Percentiles rank a stretch among this genome's conserved stretches.
phyloP scores from a whole-genome alignment of 2,888 invertebrate genomes.

The Tanytarsus gracilentus region DNA sequence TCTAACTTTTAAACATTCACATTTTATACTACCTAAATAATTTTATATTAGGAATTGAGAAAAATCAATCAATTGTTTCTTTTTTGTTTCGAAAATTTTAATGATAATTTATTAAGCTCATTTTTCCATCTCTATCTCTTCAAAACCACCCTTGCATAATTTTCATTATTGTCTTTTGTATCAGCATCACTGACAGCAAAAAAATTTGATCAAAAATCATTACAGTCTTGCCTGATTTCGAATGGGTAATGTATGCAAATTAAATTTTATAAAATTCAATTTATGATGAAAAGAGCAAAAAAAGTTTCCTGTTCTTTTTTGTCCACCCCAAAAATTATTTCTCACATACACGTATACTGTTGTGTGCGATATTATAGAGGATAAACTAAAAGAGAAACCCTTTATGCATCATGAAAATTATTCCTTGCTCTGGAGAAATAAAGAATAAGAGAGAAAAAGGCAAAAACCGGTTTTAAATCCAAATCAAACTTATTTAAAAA shows the following conservation, averaged over 20 bases:
- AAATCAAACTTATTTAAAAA: conserved; percentile 26
- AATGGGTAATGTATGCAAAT: conserved; percentile 6
- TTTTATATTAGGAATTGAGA: no score
- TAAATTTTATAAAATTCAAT: conserved; percentile 23
- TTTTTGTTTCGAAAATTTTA: conserved; percentile 7
- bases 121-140: neutral
- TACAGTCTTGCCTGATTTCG: neutral
- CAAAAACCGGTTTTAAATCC: conserved; percentile 23
- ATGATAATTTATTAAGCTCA: conserved; percentile 26
- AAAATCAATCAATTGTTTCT: no score
- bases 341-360: neutral
- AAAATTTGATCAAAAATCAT: conserved; percentile 18
- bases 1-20: neutral
- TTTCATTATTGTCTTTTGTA: neutral
- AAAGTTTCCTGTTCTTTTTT: neutral
- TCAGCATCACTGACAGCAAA: neutral
- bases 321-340: conserved; percentile 19
- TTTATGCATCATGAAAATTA: conserved; percentile 27
- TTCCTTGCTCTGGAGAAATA: conserved; percentile 4
- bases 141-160: conserved; percentile 22
- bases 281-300: conserved; percentile 18
- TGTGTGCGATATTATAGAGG: neutral
- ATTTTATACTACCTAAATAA: no score
- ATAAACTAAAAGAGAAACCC: conserved; percentile 22
- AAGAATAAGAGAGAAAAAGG: conserved; percentile 3